Conservation (phyloP, 2,888 invertebrate genomes). For the Perizoma flavofasciatum region DNA sequence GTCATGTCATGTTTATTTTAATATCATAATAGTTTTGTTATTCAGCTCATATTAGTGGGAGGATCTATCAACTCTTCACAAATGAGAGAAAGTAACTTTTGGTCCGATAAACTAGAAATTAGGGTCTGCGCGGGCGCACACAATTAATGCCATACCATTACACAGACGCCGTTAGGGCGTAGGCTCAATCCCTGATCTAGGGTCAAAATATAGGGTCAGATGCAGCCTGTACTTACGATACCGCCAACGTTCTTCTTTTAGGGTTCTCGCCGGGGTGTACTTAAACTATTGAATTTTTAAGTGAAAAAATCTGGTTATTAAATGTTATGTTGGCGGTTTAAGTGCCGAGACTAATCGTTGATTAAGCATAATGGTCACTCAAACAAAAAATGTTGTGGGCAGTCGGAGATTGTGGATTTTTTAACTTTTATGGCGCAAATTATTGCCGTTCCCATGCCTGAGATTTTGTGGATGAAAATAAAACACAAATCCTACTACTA, state of each 20-base stretch:
- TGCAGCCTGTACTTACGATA: conserved; percentile 24
- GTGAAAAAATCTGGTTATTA: conserved; percentile 23
- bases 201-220: conserved; percentile 30
- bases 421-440: conserved; percentile 15
- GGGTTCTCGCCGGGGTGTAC: neutral
- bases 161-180: conserved; percentile 24
- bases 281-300: conserved; percentile 21
- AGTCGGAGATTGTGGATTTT: conserved; percentile 20
- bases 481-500: no score
- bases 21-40: no score
- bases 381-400: conserved; percentile 16
- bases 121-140: conserved; percentile 22
- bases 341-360: conserved; percentile 23
- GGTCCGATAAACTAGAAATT: conserved; percentile 31
- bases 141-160: conserved; percentile 25
- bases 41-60: conserved; percentile 11
- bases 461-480: neutral
- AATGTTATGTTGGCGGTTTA: conserved; percentile 20
- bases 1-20: no score
- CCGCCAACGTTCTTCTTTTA: conserved; percentile 4
- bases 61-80: conserved; percentile 24
- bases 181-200: conserved; percentile 14
- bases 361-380: conserved; percentile 22
- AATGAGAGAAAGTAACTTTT: conserved; percentile 27
- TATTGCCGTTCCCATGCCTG: conserved; percentile 7